Evolutionary conservation across 2,797 vertebrate species (phyloP).

Genomic region (Alosa sapidissima): DNA sequence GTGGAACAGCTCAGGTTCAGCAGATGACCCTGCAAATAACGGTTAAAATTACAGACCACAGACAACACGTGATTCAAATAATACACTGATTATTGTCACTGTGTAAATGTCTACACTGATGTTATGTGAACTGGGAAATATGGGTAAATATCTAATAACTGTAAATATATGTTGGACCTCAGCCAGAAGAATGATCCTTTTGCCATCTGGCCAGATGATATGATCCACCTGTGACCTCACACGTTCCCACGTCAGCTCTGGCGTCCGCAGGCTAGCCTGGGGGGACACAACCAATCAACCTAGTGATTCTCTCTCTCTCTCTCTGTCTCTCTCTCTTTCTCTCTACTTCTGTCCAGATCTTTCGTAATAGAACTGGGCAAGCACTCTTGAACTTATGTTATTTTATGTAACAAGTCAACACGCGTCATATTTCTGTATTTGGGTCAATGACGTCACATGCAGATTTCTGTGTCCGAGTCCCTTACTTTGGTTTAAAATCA

Average conservation of each 20-base stretch:
- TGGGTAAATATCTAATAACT: too few species aligned
- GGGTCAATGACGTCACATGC: too few species aligned
- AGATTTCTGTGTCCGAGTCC: too few species aligned
- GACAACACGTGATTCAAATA: background rate
- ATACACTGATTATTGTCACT: background rate
- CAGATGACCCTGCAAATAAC: constrained; percentile 80
- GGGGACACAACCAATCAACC: background rate
- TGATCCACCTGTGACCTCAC: constrained; percentile 92
- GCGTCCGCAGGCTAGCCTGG: constrained; percentile 84
- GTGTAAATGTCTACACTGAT: background rate
- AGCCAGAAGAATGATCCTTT: constrained; percentile 86
- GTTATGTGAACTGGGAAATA: background rate
- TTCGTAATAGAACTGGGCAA: background rate
- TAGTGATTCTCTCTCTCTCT: background rate
- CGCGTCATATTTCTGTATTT: background rate
- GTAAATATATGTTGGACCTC: constrained; percentile 73
- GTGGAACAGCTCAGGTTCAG: constrained; percentile 95
- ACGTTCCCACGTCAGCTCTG: constrained; percentile 88
- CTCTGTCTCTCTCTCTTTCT: background rate
- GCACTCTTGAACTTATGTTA: background rate
- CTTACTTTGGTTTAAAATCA: too few species aligned
- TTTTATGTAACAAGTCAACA: background rate
- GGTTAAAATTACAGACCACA: background rate
- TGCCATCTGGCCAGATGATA: constrained; percentile 93
- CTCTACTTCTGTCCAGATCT: background rate